A percentile compares a stretch with the other conserved stretches of the same genome.
Conservation (phyloP, 2,797 vertebrate genomes). For the Sebastes iracundus region DNA sequence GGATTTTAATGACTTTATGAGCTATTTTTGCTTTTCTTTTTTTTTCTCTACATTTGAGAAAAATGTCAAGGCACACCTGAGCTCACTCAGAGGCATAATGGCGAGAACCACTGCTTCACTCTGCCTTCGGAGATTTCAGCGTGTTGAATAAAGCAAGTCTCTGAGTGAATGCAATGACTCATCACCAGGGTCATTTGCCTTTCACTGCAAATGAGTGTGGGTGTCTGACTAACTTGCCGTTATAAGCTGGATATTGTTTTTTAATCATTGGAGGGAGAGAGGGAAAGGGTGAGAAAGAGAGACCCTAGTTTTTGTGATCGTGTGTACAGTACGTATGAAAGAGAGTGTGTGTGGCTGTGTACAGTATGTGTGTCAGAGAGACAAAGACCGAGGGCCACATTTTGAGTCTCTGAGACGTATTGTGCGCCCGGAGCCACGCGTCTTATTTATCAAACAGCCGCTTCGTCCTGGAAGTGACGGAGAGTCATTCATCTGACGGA, state of each 20-base stretch:
- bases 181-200: constrained; percentile 85
- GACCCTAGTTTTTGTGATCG: constrained; percentile 26
- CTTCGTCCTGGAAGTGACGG: constrained; percentile 35
- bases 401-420: constrained; percentile 32
- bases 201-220: constrained; percentile 87
- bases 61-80: constrained; percentile 56
- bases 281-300: constrained; percentile 28
- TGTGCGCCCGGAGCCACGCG: constrained; percentile 26
- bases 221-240: constrained; percentile 84
- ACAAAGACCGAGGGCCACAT: constrained; percentile 49
- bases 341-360: constrained; percentile 8
- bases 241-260: constrained; percentile 84
- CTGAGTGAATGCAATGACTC: constrained; percentile 82
- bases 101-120: constrained; percentile 51
- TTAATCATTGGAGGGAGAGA: constrained; percentile 70
- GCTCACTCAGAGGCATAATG: constrained; percentile 52
- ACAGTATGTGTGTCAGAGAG: constrained; percentile 24
- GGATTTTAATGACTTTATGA: constrained; percentile 27
- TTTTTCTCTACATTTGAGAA: constrained; percentile 23
- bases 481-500: constrained; percentile 38
- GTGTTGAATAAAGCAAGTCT: constrained; percentile 74
- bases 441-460: constrained; percentile 48
- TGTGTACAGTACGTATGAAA: constrained; percentile 21
- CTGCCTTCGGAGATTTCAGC: constrained; percentile 67
- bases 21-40: constrained; percentile 30